Evolutionary conservation across 1,140 invertebrate species (phyloP).

Genomic region (Trichomalopsis sarcophagae): DNA sequence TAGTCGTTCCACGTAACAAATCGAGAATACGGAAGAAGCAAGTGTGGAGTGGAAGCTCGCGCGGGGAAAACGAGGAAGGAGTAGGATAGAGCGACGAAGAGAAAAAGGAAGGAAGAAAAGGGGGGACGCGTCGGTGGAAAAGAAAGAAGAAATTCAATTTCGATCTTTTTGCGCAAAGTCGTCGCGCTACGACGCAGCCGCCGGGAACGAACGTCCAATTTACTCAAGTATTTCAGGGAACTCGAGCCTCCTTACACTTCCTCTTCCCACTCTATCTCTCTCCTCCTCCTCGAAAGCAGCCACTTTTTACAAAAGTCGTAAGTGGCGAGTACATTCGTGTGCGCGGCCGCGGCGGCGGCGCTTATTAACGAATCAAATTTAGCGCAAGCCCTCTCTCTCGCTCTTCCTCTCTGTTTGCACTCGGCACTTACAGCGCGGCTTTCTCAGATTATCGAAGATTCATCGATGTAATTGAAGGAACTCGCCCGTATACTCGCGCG

Average conservation of each 20-base stretch:
- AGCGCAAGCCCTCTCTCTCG: background rate
- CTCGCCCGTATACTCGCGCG: background rate
- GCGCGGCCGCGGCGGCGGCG: background rate
- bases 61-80: background rate
- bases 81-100: background rate
- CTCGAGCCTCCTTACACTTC: constrained; percentile 34
- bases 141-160: constrained; percentile 53
- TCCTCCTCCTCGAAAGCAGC: background rate
- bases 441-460: constrained; percentile 28
- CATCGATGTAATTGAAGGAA: constrained; percentile 48
- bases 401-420: background rate
- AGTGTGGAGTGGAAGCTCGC: background rate
- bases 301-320: constrained; percentile 47
- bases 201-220: constrained; percentile 51
- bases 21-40: constrained; percentile 26
- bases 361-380: constrained; percentile 51
- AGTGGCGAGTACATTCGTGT: constrained; percentile 48
- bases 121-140: background rate
- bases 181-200: constrained; percentile 26
- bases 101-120: background rate
- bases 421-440: background rate
- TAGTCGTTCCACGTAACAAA: constrained; percentile 45
- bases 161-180: constrained; percentile 49
- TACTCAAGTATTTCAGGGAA: constrained; percentile 52
- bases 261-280: background rate